Conservation (phyloP, 2,888 invertebrate species). For the Stegana nigrithorax region DNA sequence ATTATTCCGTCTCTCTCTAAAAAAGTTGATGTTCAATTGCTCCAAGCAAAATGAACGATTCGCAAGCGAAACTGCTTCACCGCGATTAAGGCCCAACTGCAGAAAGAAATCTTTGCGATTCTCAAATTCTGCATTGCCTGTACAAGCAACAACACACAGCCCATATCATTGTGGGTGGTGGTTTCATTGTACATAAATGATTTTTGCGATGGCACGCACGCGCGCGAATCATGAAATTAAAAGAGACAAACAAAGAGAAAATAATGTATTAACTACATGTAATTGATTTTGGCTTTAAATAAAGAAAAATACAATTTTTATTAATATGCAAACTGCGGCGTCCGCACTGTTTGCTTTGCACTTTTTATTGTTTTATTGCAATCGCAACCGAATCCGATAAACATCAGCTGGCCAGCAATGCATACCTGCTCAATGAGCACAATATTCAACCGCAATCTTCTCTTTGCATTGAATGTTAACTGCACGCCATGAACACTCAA, state of each 20-base stretch:
- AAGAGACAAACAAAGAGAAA: background rate
- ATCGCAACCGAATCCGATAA: too few relatives aligned
- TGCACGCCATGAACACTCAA: too few relatives aligned
- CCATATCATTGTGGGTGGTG: background rate
- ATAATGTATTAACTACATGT: too few relatives aligned
- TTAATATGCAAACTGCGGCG: too few relatives aligned
- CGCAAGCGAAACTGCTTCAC: conserved; percentile 21
- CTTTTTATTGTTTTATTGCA: too few relatives aligned
- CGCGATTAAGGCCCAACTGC: conserved; percentile 24
- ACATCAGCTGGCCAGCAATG: too few relatives aligned
- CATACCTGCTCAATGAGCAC: too few relatives aligned
- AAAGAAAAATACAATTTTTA: too few relatives aligned
- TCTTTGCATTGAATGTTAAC: too few relatives aligned
- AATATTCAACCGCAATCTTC: too few relatives aligned
- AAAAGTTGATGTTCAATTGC: conserved; percentile 17
- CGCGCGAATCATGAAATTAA: conserved; percentile 9
- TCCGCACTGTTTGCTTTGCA: too few relatives aligned
- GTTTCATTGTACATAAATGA: background rate
- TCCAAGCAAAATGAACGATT: background rate
- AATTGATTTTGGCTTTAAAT: too few relatives aligned
- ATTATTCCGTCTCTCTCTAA: background rate
- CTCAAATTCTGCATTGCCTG: conserved; percentile 6
- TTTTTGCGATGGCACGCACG: background rate
- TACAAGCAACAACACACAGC: background rate
- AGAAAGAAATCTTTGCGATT: conserved; percentile 24